phyloP scores from a whole-genome alignment of 2,113 vertebrate genomes.

The Callospermophilus lateralis region DNA sequence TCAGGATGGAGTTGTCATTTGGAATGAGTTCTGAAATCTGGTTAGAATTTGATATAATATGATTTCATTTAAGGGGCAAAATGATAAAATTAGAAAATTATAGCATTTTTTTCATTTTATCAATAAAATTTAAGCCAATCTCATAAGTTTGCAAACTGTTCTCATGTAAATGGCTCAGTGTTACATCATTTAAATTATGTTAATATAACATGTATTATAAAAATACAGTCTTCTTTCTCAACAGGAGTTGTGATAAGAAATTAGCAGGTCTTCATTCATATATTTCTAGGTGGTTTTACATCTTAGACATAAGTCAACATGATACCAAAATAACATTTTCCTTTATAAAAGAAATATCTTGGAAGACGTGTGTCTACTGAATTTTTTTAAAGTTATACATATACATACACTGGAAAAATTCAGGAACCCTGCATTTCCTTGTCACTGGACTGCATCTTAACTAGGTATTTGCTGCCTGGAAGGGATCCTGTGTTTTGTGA shows the following conservation, averaged over 20 bases:
- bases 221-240: neutral
- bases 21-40: neutral
- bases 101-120: neutral
- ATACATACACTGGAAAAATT: neutral
- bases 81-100: neutral
- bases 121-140: neutral
- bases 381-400: neutral
- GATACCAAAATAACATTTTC: neutral
- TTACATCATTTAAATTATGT: neutral
- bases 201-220: too few relatives aligned
- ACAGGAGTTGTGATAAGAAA: neutral
- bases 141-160: neutral
- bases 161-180: neutral
- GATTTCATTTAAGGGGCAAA: neutral
- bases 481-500: slow-evolving; percentile 49
- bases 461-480: neutral
- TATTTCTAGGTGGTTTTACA: neutral
- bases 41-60: neutral
- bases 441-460: slow-evolving; percentile 29
- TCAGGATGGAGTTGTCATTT: neutral
- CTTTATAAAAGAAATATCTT: neutral
- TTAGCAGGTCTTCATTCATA: slow-evolving; percentile 30
- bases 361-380: neutral
- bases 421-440: neutral
- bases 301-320: neutral